Percentiles rank a stretch among this genome's conserved stretches.
Evolutionary conservation across 2,888 invertebrate genomes (phyloP).

Genomic region (Caenorhabditis sp.): DNA sequence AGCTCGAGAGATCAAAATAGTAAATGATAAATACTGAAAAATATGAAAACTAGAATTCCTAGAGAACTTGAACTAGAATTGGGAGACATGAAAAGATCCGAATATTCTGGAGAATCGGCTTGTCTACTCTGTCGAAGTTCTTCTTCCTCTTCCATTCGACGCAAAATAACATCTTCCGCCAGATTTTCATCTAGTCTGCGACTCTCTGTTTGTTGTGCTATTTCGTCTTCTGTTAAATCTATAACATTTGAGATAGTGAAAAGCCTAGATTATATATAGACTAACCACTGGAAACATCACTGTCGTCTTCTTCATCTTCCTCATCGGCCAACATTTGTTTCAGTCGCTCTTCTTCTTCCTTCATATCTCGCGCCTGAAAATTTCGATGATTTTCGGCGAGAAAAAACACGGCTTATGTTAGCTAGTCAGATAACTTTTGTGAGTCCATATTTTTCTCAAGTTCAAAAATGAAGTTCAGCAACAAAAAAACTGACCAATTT

Average conservation of each 20-base stretch:
- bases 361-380: constrained; percentile 30
- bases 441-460: neutral
- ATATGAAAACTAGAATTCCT: neutral
- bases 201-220: neutral
- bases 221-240: neutral
- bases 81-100: neutral
- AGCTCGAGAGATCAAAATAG: neutral
- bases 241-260: neutral
- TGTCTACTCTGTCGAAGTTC: neutral
- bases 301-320: constrained; percentile 31
- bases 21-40: neutral
- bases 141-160: neutral
- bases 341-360: constrained; percentile 46
- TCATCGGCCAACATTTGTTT: constrained; percentile 47
- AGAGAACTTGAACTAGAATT: neutral
- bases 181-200: neutral
- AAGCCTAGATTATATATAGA: too few relatives aligned
- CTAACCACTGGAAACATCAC: neutral
- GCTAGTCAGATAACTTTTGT: neutral
- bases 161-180: neutral
- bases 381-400: too few relatives aligned
- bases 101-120: neutral
- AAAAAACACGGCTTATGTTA: too few relatives aligned
- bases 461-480: neutral
- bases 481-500: constrained; percentile 19